These are phyloP conservation scores for Callyntrura guangdongensis DNA, from an alignment of 2,888 invertebrate species.

Conservation along the genomic window DNA sequence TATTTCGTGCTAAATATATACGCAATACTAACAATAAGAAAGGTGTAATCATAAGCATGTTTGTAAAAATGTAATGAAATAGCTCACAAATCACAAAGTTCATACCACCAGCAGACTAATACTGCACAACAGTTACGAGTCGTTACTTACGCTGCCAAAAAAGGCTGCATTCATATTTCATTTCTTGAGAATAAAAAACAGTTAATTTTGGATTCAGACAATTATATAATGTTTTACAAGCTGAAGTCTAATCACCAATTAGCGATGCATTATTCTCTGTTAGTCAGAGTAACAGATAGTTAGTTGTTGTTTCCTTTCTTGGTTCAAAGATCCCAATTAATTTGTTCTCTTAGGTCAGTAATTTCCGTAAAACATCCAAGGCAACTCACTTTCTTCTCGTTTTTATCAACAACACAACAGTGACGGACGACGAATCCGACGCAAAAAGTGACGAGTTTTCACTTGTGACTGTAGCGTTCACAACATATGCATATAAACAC, in stretches of 20 bases:
- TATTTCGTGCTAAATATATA: too few species aligned
- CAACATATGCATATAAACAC: too few species aligned
- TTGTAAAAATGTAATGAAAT: slow-evolving; percentile 4
- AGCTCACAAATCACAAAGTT: neutral
- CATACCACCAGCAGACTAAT: neutral
- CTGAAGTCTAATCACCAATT: too few species aligned
- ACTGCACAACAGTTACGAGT: neutral
- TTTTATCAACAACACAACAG: neutral
- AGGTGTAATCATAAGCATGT: neutral
- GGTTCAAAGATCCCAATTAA: slow-evolving; percentile 50
- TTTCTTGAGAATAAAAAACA: neutral
- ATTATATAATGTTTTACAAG: neutral
- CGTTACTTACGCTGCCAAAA: neutral
- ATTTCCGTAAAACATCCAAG: neutral
- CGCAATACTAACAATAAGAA: too few species aligned
- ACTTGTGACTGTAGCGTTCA: too few species aligned
- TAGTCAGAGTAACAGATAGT: neutral
- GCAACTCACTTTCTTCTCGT: slow-evolving; percentile 29
- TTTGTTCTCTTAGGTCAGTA: slow-evolving; percentile 38
- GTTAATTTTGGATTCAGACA: neutral
- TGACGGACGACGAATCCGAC: neutral
- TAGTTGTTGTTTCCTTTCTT: slow-evolving; percentile 25
- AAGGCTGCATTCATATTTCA: neutral
- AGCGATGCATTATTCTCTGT: too few species aligned
- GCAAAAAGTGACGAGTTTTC: neutral